These are phyloP conservation scores for Odobenus rosmarus DNA, from an alignment of 2,113 vertebrate genomes.

Conservation along the genomic window DNA sequence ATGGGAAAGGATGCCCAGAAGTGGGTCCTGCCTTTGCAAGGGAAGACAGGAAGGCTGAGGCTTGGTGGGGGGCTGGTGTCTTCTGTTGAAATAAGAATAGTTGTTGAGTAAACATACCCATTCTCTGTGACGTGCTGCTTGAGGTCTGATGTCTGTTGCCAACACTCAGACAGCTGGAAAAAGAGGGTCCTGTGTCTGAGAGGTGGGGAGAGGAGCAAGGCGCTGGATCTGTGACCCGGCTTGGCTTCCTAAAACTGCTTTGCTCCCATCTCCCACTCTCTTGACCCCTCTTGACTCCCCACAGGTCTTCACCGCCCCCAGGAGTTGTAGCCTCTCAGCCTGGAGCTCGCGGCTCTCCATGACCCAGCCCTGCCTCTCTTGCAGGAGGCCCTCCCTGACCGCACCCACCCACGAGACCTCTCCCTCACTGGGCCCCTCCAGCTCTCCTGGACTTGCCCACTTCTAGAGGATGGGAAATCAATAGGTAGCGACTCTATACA, in stretches of 20 bases:
- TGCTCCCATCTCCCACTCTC: not conserved
- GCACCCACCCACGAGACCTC: not conserved
- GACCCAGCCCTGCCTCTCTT: not conserved
- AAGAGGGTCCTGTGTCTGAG: not conserved
- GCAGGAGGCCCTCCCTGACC: not conserved
- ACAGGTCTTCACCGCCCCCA: not conserved
- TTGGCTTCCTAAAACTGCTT: not conserved
- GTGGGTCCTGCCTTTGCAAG: not conserved
- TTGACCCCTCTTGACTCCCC: not conserved
- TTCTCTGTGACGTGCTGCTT: not conserved
- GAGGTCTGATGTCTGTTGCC: not conserved
- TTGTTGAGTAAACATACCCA: not conserved
- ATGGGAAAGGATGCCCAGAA: not conserved
- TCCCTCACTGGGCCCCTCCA: not conserved
- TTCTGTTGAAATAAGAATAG: not conserved
- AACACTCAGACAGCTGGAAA: not conserved
- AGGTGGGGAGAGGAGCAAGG: rapidly evolving
- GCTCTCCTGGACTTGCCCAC: not conserved
- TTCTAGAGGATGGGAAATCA: not conserved
- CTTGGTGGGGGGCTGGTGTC: not conserved
- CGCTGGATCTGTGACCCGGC: too few relatives aligned
- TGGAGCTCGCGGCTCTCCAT: not conserved
- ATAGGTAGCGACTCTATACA: not conserved
- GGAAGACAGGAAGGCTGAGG: not conserved
- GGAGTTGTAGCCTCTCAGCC: not conserved